Conservation (phyloP, 2,888 invertebrate species). For the Dynastes grantii region DNA sequence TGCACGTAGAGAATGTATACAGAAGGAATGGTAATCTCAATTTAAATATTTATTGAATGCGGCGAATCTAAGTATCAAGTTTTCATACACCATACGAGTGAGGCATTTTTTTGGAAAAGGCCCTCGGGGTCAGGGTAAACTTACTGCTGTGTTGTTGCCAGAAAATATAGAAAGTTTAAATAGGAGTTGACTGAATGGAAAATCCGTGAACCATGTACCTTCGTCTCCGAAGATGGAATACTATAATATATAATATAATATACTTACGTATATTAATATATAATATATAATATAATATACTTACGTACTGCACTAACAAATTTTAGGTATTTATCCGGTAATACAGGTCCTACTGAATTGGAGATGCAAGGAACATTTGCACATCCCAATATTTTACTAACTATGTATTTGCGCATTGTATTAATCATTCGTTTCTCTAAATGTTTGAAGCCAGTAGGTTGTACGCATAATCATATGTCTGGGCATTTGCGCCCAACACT, state of each 20-base stretch:
- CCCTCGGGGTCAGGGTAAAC: conserved; percentile 1
- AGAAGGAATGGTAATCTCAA: conserved; percentile 35
- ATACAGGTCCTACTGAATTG: too few species aligned
- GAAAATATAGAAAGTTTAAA: conserved; percentile 17
- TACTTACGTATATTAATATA: not conserved
- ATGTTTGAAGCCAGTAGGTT: too few species aligned
- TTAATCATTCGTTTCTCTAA: too few species aligned
- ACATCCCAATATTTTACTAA: too few species aligned
- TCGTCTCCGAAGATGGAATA: not conserved
- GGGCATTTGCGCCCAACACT: too few species aligned
- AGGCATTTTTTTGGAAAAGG: conserved; percentile 24
- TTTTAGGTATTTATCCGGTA: too few species aligned
- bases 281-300: not conserved
- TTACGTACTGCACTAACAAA: not conserved
- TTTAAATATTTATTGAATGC: conserved; percentile 46
- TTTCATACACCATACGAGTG: conserved; percentile 25
- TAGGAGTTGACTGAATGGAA: conserved; percentile 10
- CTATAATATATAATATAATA: not conserved
- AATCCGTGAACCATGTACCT: not conserved
- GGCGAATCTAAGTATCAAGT: conserved; percentile 40
- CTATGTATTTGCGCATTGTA: too few species aligned
- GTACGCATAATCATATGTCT: too few species aligned
- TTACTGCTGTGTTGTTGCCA: not conserved
- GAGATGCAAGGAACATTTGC: too few species aligned
- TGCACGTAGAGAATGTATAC: not conserved